Base-by-base conservation (phyloP, 2,888 invertebrate species). In the Helicoverpa assulta region DNA sequence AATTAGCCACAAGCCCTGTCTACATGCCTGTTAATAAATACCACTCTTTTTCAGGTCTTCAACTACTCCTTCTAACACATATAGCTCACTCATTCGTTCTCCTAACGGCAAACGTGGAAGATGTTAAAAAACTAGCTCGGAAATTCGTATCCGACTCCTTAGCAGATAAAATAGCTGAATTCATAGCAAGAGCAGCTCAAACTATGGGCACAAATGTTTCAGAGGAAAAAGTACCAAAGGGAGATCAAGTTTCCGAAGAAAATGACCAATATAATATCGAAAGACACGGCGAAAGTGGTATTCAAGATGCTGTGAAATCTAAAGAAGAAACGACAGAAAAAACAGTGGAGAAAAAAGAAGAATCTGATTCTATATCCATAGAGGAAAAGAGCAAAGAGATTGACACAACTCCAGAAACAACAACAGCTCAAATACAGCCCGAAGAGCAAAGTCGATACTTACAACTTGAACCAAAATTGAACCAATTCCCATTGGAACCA, bases 61-160 rank as follows among this genome's bases (percentile, higher is more conserved):
- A 89, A 3, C 19, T 91, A 0, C 47, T 90, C 6, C 33, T 88
- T 0, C n/a, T 88, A 1, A 64, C 71, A 0, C 81, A 90, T 5
- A 53, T 82, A 18, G 65, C 78, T 0, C 71, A 90, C 0, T 69
- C 90, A 0, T 85, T 87, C 59, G 88, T 93, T 0, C 71, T 93
- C 0, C 62, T 94, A 5, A 91, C 92, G 47, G 93, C 93, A 0
- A 92, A 91, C 37, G 73, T 92, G 0, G 92, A 91, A 0, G 94
- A 94, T 54, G 80, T 94, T 0, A 90, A 84, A 33, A 89, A 88
- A 66, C 78, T 94, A 19, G 93, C 93, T 0, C 78, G 82, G 8
- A 90, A 91, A 54, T 91, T 93, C 67, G 85, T 93, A 0, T 88
- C 93, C 0, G 88, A 90, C 0, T 80, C 87, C 0, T 10, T 91